These are phyloP conservation scores for Cotesia congregata DNA, from an alignment of 2,888 invertebrate genomes.

Conservation along the genomic window DNA sequence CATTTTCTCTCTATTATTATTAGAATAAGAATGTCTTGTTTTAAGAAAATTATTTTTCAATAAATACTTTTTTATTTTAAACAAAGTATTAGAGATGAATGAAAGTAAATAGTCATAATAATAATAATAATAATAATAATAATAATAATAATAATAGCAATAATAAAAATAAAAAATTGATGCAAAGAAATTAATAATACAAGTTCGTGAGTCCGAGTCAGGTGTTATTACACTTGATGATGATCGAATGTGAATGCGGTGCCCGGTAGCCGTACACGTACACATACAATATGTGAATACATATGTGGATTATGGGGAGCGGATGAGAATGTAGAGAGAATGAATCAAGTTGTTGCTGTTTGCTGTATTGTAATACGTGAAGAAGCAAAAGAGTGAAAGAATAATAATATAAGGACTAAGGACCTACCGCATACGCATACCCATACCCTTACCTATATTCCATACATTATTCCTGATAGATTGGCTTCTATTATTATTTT, in stretches of 20 bases:
- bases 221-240: slow-evolving; percentile 18
- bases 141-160: background rate
- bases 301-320: background rate
- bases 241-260: slow-evolving; percentile 31
- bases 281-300: background rate
- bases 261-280: slow-evolving; percentile 26
- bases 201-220: background rate
- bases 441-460: too few species aligned
- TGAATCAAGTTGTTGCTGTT: slow-evolving; percentile 33
- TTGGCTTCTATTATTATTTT: too few species aligned
- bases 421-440: slow-evolving; percentile 34
- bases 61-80: too few species aligned
- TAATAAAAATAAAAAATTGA: background rate
- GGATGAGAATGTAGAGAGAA: slow-evolving; percentile 16
- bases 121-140: background rate
- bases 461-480: too few species aligned
- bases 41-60: too few species aligned
- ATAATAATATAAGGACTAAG: slow-evolving; percentile 17
- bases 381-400: slow-evolving; percentile 26
- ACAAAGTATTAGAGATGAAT: background rate
- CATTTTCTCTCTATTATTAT: background rate
- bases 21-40: too few species aligned
- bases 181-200: background rate
- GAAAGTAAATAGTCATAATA: background rate
- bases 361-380: too few species aligned